phyloP scores from a whole-genome alignment of 1,140 invertebrate genomes.

The Meloidogyne hapla region DNA sequence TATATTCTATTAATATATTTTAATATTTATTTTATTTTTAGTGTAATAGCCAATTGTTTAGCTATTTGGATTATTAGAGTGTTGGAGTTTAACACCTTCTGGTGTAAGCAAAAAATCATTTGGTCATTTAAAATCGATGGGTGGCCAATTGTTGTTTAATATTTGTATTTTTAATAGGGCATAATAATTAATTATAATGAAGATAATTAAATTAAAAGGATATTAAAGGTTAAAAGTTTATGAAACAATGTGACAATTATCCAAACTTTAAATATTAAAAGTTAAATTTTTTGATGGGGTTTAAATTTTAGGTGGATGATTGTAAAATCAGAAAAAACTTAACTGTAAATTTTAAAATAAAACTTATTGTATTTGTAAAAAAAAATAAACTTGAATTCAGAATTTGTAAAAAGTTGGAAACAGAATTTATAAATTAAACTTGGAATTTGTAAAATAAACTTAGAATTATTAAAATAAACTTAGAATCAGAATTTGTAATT shows the following conservation, averaged over 20 bases:
- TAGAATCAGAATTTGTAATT: not conserved
- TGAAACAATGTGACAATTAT: no score
- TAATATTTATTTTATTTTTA: constrained; percentile 4
- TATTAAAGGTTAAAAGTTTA: not conserved
- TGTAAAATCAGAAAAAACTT: no score
- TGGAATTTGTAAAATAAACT: no score
- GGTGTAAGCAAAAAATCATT: not conserved
- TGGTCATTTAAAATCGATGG: not conserved
- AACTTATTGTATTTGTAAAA: no score
- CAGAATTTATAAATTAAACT: no score
- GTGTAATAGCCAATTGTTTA: not conserved
- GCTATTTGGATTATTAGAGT: not conserved
- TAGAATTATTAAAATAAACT: not conserved
- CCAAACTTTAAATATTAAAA: no score
- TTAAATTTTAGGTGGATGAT: no score
- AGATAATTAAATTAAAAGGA: constrained; percentile 2
- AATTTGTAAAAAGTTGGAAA: no score
- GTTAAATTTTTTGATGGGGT: no score
- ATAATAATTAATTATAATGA: constrained; percentile 1
- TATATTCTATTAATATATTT: no score
- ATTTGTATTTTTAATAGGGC: not conserved
- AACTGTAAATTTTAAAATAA: no score
- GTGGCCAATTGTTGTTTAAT: not conserved
- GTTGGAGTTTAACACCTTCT: not conserved
- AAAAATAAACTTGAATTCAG: no score